Conservation (phyloP, 2,797 vertebrate genomes). For the Heteromormyrus szaboi region DNA sequence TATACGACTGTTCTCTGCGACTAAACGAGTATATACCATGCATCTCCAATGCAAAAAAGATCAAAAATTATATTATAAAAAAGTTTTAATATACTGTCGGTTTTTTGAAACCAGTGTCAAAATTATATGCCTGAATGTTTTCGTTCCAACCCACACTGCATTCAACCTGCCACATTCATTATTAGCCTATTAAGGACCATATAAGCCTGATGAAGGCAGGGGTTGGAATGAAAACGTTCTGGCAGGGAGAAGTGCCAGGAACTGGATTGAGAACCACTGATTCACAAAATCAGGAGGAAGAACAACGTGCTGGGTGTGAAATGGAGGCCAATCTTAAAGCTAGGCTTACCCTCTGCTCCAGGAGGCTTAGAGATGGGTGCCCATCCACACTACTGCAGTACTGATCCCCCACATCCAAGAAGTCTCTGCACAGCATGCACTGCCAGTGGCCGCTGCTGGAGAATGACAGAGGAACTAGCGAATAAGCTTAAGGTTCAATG, state of each 20-base stretch:
- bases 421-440: constrained; percentile 29
- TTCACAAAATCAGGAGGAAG: not conserved
- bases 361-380: not conserved
- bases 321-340: not conserved
- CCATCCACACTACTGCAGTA: not conserved
- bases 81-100: not conserved
- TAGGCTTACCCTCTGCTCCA: constrained; percentile 29
- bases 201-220: too few species aligned
- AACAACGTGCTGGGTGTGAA: not conserved
- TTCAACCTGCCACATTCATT: not conserved
- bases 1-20: not conserved
- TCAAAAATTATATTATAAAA: too few species aligned
- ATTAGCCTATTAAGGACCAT: too few species aligned
- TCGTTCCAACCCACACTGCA: not conserved
- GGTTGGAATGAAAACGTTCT: not conserved
- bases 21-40: not conserved
- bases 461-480: constrained; percentile 19
- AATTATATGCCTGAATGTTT: not conserved
- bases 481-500: not conserved
- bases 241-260: not conserved
- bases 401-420: not conserved
- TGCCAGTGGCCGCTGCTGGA: constrained; percentile 11
- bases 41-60: not conserved
- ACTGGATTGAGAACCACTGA: not conserved
- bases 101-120: not conserved